Evolutionary conservation across 2,797 vertebrate genomes (phyloP), one percentile per base, ranked within the genome.

Genomic region (Stomatorhinus walkeri): DNA sequence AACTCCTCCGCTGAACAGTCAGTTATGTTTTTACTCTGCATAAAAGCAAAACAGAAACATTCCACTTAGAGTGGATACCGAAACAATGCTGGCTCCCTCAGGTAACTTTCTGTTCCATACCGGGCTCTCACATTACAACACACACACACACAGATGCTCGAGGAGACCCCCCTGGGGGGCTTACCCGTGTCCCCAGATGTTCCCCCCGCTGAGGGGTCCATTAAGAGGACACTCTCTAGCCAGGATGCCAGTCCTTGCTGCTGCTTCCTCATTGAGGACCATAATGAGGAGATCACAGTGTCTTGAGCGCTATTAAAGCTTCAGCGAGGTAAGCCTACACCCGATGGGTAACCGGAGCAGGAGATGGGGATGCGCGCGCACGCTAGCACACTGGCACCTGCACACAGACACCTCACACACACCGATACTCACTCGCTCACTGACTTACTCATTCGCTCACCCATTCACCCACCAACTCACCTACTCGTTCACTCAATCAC

Each of bases 271-370:
- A 91, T 92, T 90, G 93, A 93, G 91, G 91, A 93, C 93, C 93
- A 95, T 94, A 95, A 95, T 95, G 94, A 95, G 95, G 94, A 90
- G 91, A 91, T 91, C 90, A 89, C 90, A 95, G 92, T 93, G 94
- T 92, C 92, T 91, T 89, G 90, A 88, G 92, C 94, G 93, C 94
- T 95, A 95, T 94, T 95, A 94, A 96, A 95, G 95, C 95, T 94
- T 92, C 94, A 92, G 93, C 92, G 91, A 92, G 92, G 95, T 96
- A 96, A 96, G 94, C 92, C 91, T 94, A 96, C 90, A 95, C 94
- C 93, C 89, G 89, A 89, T 89, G 90, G 87, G 95, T 95, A 96
- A 96, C 94, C 90, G 93, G 95, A 96, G 94, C 94, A 88, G 91
- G 90, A 91, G 91, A 91, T 87, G 90, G 91, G 87, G 90, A 93